These are phyloP conservation scores for Epizoanthus scotinus DNA, from an alignment of 92 coral and sea anemone species.

Conservation along the genomic window DNA sequence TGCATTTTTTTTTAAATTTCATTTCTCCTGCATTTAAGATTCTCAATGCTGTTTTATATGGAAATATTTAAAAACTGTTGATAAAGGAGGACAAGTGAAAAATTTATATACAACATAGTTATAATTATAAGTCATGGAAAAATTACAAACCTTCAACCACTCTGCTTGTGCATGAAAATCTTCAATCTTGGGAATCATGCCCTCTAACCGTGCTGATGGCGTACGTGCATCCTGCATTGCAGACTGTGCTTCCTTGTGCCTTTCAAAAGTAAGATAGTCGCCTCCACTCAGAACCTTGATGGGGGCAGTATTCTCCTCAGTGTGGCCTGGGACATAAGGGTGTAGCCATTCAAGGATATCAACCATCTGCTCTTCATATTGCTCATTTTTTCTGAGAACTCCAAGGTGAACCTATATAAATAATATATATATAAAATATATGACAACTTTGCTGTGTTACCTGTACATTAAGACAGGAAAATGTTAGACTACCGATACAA, in stretches of 20 bases:
- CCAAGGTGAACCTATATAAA: slow-evolving; percentile 53
- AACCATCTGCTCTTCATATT: slow-evolving; percentile 65
- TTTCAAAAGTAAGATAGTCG: slow-evolving; percentile 64
- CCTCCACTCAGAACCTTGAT: slow-evolving; percentile 61
- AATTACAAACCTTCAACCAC: slow-evolving; percentile 58
- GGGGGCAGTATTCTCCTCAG: slow-evolving; percentile 32
- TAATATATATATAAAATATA: neutral
- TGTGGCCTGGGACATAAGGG: slow-evolving; percentile 59
- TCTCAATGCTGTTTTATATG: too few relatives aligned
- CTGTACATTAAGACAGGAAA: too few relatives aligned
- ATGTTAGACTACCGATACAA: too few relatives aligned
- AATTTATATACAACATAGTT: too few relatives aligned
- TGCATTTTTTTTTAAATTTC: too few relatives aligned
- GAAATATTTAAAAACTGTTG: too few relatives aligned
- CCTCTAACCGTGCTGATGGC: slow-evolving; percentile 56
- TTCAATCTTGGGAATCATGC: slow-evolving; percentile 57
- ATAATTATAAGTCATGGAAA: too few relatives aligned
- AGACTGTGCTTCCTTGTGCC: slow-evolving; percentile 64
- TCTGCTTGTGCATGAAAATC: slow-evolving; percentile 56
- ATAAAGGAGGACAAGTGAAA: too few relatives aligned
- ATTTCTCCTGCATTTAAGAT: too few relatives aligned
- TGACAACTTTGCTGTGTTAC: slow-evolving; percentile 1
- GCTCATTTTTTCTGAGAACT: slow-evolving; percentile 69
- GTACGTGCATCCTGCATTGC: slow-evolving; percentile 63
- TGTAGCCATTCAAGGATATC: slow-evolving; percentile 52